Percentiles rank a stretch among this genome's conserved stretches.
Conservation (phyloP, 2,113 vertebrate species). For the Guaruba guarouba region DNA sequence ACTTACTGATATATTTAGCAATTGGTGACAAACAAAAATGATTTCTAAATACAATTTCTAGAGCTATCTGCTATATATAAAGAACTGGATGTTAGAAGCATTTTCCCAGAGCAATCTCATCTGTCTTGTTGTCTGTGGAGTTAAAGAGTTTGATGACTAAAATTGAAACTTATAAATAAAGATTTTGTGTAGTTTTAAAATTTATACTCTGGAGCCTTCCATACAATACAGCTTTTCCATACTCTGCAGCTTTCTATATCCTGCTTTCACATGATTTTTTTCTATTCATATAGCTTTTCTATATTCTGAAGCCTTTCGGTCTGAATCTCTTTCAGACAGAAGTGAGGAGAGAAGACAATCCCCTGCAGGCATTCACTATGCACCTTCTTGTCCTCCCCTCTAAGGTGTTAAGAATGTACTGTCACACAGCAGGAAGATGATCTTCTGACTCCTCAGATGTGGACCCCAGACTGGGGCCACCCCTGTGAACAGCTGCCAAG, state of each 20-base stretch:
- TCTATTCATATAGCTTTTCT: neutral
- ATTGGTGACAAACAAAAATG: neutral
- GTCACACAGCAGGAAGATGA: neutral
- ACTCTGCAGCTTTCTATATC: neutral
- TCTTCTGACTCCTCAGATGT: neutral
- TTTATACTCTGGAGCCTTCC: neutral
- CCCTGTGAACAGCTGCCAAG: neutral
- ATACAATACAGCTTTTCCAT: neutral
- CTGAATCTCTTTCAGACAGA: neutral
- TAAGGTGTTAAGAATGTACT: neutral
- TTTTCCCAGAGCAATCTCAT: slow-evolving; percentile 31
- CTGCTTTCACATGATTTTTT: neutral
- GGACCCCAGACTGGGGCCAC: neutral
- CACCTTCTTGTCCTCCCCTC: neutral
- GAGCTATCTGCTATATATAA: slow-evolving; percentile 20
- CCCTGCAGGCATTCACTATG: rapidly evolving
- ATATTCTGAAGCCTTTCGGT: neutral
- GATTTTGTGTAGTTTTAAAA: slow-evolving; percentile 18
- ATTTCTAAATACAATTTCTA: neutral
- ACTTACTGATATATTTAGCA: neutral
- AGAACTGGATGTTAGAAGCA: neutral
- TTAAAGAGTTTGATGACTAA: slow-evolving; percentile 27
- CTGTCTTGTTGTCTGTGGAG: slow-evolving; percentile 38
- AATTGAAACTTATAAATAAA: slow-evolving; percentile 31
- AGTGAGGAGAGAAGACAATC: neutral